phyloP scores from a whole-genome alignment of 2,113 vertebrate genomes.

The Grallaria varia region DNA sequence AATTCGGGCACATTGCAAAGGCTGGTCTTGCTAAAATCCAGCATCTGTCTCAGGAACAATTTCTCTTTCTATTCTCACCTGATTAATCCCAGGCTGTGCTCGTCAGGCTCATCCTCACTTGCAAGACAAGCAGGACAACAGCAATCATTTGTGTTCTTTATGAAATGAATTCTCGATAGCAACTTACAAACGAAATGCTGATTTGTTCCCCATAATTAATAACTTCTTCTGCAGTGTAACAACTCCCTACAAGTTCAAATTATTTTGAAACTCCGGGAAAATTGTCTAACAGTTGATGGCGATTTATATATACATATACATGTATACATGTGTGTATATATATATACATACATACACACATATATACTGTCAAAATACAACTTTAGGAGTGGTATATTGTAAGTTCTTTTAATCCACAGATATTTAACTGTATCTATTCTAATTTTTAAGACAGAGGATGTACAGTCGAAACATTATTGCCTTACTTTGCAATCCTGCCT shows the following conservation, averaged over 20 bases:
- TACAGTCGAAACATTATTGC: neutral
- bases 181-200: neutral
- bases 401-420: neutral
- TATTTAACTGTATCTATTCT: neutral
- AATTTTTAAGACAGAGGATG: neutral
- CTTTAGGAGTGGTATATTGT: neutral
- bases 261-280: neutral
- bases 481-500: neutral
- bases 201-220: neutral
- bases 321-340: rapidly evolving
- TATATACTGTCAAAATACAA: neutral
- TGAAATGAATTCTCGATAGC: neutral
- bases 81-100: neutral
- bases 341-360: rapidly evolving
- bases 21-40: neutral
- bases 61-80: neutral
- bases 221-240: neutral
- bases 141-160: neutral
- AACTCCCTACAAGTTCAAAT: neutral
- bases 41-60: neutral
- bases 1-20: neutral
- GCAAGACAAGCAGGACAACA: neutral
- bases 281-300: neutral
- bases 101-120: neutral
- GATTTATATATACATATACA: neutral